A percentile compares a stretch with the other conserved stretches of the same genome.
phyloP scores from a whole-genome alignment of 2,797 vertebrate species.

The Melopsittacus undulatus region DNA sequence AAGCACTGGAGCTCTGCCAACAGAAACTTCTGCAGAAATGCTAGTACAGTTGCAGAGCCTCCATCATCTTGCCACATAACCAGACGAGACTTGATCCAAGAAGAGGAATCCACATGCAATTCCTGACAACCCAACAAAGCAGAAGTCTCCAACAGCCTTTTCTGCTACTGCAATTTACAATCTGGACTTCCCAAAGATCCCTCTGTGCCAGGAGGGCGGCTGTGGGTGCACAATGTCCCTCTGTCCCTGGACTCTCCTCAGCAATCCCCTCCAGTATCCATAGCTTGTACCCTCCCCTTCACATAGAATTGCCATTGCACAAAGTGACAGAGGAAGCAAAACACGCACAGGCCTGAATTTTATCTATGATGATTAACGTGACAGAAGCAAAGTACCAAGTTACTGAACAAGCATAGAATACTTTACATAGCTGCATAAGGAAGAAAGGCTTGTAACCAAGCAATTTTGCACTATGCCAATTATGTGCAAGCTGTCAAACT shows the following conservation, averaged over 20 bases:
- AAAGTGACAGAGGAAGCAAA: neutral
- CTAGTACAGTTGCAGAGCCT: neutral
- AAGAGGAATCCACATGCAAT: neutral
- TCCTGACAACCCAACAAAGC: neutral
- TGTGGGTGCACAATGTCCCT: neutral
- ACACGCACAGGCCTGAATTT: neutral
- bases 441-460: neutral
- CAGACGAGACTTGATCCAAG: neutral
- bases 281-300: neutral
- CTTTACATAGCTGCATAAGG: accelerated
- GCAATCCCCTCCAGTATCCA: neutral
- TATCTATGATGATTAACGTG: neutral
- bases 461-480: neutral
- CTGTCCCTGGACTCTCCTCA: neutral
- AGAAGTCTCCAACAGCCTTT: neutral
- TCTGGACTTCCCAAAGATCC: neutral
- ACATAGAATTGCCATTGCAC: neutral
- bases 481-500: conserved; percentile 10
- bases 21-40: neutral
- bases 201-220: accelerated
- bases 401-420: accelerated
- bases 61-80: accelerated
- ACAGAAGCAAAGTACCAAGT: neutral
- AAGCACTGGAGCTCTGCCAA: neutral
- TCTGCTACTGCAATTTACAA: neutral